Conservation (phyloP, 2,797 vertebrate genomes). For the Urosaurus nigricauda region DNA sequence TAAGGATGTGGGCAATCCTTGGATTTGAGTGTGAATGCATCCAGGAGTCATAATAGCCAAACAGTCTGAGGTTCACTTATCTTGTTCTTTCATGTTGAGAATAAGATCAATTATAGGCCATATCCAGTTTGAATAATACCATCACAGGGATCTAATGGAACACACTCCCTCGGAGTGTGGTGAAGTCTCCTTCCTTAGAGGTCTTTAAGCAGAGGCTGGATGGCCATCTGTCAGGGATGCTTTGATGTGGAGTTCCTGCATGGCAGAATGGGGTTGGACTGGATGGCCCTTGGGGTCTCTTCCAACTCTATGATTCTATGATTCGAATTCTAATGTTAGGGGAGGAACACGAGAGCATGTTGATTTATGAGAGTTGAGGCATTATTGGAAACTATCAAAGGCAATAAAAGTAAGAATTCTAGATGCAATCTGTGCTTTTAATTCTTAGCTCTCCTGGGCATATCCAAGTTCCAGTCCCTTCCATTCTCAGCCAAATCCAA, state of each 20-base stretch:
- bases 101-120: neutral
- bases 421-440: neutral
- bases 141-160: neutral
- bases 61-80: neutral
- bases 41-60: neutral
- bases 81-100: slow-evolving; percentile 4
- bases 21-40: neutral
- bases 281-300: too few species aligned
- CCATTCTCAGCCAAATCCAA: neutral
- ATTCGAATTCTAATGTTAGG: too few species aligned
- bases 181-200: too few species aligned
- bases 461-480: neutral
- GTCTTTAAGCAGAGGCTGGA: too few species aligned
- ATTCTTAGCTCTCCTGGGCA: neutral
- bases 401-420: neutral
- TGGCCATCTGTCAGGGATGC: too few species aligned
- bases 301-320: too few species aligned
- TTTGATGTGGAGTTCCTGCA: too few species aligned
- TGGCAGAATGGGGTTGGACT: too few species aligned
- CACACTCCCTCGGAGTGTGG: too few species aligned
- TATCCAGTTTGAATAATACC: neutral
- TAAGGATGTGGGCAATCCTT: neutral
- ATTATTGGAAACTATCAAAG: neutral
- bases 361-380: neutral
- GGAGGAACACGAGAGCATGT: neutral